phyloP scores from a whole-genome alignment of 2,113 vertebrate species.

The Blennius ocellaris region DNA sequence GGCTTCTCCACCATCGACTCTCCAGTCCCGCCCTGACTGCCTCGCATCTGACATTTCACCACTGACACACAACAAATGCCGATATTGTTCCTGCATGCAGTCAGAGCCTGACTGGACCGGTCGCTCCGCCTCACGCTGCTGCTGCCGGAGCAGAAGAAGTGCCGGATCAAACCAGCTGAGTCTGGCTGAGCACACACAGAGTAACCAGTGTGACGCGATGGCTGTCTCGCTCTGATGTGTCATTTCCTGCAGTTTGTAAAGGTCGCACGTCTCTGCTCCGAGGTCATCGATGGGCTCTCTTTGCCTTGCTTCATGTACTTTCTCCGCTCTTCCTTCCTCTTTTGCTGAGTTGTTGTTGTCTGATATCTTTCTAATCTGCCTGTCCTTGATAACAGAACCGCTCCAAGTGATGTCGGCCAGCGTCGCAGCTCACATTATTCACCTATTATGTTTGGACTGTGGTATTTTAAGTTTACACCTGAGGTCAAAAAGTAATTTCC shows the following conservation, averaged over 20 bases:
- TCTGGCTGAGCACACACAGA: conserved; percentile 60
- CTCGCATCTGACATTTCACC: conserved; percentile 60
- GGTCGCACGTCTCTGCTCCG: conserved; percentile 36
- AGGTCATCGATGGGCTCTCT: conserved; percentile 36
- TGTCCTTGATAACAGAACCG: conserved; percentile 7
- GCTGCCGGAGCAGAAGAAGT: conserved; percentile 9
- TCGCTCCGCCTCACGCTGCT: conserved; percentile 36
- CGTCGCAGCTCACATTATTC: conserved; percentile 19
- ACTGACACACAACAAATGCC: conserved; percentile 53
- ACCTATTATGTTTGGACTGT: conserved; percentile 23
- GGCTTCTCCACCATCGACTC: conserved; percentile 11
- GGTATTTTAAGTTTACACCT: conserved; percentile 27
- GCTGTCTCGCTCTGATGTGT: conserved; percentile 53
- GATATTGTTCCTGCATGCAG: conserved; percentile 56
- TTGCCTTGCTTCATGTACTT: neutral
- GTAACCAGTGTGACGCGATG: conserved; percentile 37
- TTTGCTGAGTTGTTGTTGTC: neutral
- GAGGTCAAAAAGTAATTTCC: conserved; percentile 20
- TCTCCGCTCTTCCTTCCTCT: neutral
- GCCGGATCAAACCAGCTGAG: conserved; percentile 66
- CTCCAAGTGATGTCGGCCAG: conserved; percentile 6
- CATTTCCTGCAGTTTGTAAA: conserved; percentile 61
- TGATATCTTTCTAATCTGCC: conserved; percentile 3
- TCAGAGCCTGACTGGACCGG: conserved; percentile 33
- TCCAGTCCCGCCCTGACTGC: conserved; percentile 5